Evolutionary conservation across 1,140 invertebrate genomes (phyloP).

Genomic region (Bombus impatiens): DNA sequence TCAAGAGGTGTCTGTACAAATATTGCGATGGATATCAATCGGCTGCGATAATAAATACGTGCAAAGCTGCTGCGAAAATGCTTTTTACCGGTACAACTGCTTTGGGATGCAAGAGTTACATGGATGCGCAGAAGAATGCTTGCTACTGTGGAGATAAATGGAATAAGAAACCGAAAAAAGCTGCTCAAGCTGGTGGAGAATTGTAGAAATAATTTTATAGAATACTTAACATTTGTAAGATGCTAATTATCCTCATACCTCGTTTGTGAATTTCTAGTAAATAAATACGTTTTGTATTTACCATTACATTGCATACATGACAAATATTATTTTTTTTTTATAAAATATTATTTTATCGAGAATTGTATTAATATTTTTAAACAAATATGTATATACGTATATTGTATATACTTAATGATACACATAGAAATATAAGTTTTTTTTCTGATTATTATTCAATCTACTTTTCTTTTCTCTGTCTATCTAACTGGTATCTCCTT

Average conservation of each 20-base stretch:
- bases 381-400: background rate
- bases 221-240: background rate
- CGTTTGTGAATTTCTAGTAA: background rate
- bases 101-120: constrained; percentile 91
- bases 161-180: constrained; percentile 71
- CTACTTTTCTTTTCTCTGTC: background rate
- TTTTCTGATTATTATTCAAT: background rate
- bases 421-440: background rate
- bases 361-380: background rate
- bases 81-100: constrained; percentile 91
- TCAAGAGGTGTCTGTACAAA: constrained; percentile 92
- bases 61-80: constrained; percentile 92
- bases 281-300: background rate
- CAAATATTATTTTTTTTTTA: background rate
- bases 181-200: constrained; percentile 75
- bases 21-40: constrained; percentile 89
- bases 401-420: background rate
- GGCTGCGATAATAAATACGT: constrained; percentile 87
- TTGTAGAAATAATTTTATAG: constrained; percentile 64
- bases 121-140: constrained; percentile 90
- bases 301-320: background rate
- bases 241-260: background rate
- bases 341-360: background rate
- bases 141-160: constrained; percentile 86
- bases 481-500: background rate